A percentile compares a stretch with the other conserved stretches of the same genome.
phyloP scores from a whole-genome alignment of 2,888 invertebrate genomes.

The Nemotelus pantherinus region DNA sequence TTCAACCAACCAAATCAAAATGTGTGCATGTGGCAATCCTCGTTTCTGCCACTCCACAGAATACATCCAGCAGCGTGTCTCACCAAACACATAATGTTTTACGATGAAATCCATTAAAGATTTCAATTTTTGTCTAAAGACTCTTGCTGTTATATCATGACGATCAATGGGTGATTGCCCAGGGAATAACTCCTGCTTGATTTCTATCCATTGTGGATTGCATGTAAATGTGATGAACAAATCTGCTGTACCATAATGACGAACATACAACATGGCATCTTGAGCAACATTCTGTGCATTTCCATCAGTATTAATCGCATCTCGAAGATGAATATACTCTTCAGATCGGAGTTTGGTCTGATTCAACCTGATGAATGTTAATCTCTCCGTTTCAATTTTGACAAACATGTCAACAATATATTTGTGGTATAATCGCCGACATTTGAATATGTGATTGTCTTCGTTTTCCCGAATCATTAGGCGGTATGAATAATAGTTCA shows the following conservation, averaged over 20 bases:
- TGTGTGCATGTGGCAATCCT: constrained; percentile 53
- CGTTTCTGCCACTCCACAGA: constrained; percentile 52
- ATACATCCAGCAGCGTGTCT: constrained; percentile 55
- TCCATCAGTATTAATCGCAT: constrained; percentile 37
- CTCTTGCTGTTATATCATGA: constrained; percentile 59
- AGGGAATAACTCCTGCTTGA: constrained; percentile 45
- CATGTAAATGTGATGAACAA: constrained; percentile 29
- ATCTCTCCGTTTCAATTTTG: constrained; percentile 23
- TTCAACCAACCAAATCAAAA: constrained; percentile 50
- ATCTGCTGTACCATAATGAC: constrained; percentile 23
- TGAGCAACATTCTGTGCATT: constrained; percentile 25
- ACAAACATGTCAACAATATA: constrained; percentile 38
- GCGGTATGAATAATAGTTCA: constrained; percentile 40
- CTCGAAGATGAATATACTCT: constrained; percentile 26
- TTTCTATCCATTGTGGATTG: constrained; percentile 48
- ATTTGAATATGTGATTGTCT: constrained; percentile 44
- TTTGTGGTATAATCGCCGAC: constrained; percentile 44
- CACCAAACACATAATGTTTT: constrained; percentile 54
- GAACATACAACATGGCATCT: constrained; percentile 36
- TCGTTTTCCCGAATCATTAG: constrained; percentile 43
- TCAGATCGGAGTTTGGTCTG: constrained; percentile 51
- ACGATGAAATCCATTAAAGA: constrained; percentile 49
- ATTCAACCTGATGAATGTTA: constrained; percentile 19
- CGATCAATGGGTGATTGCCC: constrained; percentile 56
- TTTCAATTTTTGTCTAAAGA: constrained; percentile 55